Evolutionary conservation across 1,140 invertebrate genomes (phyloP).

Genomic region (Penaeus japonicus): DNA sequence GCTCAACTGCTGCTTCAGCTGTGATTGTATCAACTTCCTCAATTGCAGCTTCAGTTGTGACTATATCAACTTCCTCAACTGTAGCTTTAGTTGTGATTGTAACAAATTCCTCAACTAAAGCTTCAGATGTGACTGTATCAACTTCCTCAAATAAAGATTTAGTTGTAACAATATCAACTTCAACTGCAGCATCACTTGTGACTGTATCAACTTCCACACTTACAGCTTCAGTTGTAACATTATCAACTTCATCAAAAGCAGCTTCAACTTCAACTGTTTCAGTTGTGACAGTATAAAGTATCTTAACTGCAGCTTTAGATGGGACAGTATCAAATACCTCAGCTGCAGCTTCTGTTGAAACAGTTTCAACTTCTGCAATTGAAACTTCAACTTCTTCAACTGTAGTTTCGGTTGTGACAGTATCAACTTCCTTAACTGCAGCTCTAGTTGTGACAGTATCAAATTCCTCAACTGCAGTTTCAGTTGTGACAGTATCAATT

Average conservation of each 20-base stretch:
- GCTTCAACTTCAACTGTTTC: neutral
- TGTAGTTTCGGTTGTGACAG: neutral
- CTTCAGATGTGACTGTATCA: neutral
- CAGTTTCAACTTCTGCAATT: neutral
- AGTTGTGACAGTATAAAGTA: too few species aligned
- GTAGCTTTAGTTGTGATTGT: neutral
- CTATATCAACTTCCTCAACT: neutral
- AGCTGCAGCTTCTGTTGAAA: neutral
- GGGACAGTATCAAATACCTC: too few species aligned
- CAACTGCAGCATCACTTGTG: neutral
- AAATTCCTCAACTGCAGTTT: too few species aligned
- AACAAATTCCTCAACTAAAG: neutral
- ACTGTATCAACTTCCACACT: neutral
- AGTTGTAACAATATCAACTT: neutral
- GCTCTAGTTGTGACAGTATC: too few species aligned
- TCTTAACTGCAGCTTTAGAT: too few species aligned
- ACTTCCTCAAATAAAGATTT: neutral
- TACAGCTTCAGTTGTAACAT: neutral
- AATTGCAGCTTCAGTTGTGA: too few species aligned
- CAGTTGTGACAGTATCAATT: too few species aligned
- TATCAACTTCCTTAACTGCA: neutral
- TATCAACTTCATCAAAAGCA: neutral
- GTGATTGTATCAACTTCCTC: too few species aligned
- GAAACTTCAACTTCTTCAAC: neutral
- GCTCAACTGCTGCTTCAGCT: neutral